These are phyloP conservation scores for Rhabdomys pumilio DNA, from an alignment of 2,797 vertebrate species.

Conservation along the genomic window DNA sequence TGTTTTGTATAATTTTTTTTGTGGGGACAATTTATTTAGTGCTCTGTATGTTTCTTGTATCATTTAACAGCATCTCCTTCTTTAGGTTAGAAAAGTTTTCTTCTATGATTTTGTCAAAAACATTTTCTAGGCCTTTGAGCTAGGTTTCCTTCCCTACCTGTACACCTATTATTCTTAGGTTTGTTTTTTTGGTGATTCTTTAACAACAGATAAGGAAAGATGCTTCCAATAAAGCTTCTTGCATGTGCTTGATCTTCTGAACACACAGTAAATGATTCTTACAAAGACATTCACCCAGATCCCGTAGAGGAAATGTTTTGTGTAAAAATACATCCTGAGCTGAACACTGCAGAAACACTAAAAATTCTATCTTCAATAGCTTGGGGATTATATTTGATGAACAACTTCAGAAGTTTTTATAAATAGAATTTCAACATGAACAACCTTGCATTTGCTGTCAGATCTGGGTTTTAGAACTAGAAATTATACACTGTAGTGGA, in stretches of 20 bases:
- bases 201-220: constrained; percentile 38
- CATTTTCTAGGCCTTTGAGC: background rate
- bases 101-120: background rate
- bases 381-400: constrained; percentile 57
- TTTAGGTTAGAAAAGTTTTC: background rate
- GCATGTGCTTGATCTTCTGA: constrained; percentile 24
- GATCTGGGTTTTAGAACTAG: constrained; percentile 60
- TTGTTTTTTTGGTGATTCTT: constrained; percentile 1
- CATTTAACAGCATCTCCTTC: background rate
- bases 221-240: constrained; percentile 13
- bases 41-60: background rate
- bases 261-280: background rate
- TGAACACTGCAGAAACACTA: constrained; percentile 30
- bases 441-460: constrained; percentile 24
- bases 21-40: background rate
- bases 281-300: background rate
- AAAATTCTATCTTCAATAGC: constrained; percentile 5
- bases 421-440: constrained; percentile 59
- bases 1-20: background rate
- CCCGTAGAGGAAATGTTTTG: constrained; percentile 14
- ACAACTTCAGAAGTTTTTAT: constrained; percentile 38
- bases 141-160: background rate
- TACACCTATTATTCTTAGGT: background rate
- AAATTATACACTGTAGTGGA: constrained; percentile 25
- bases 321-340: constrained; percentile 40